A percentile compares a stretch with the other conserved stretches of the same genome.
Conservation (phyloP, 2,113 vertebrate genomes). For the Lutjanus erythropterus region DNA sequence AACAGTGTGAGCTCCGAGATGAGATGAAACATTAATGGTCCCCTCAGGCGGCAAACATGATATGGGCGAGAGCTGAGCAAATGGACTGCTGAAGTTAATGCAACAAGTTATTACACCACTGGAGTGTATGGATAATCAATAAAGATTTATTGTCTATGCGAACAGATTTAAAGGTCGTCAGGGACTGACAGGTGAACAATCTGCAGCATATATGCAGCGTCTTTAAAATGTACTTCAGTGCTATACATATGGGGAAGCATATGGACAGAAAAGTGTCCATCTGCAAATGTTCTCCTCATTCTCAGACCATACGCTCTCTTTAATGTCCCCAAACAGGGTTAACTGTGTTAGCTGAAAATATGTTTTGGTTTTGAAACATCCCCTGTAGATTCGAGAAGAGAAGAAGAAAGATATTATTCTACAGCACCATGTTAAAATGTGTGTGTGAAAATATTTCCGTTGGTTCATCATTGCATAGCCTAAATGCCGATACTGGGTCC, state of each 20-base stretch:
- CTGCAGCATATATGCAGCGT: not conserved
- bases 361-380: not conserved
- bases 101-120: constrained; percentile 8
- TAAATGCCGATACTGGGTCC: not conserved
- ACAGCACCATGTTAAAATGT: not conserved
- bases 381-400: not conserved
- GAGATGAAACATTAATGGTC: constrained; percentile 39
- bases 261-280: constrained; percentile 26
- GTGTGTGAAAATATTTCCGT: not conserved
- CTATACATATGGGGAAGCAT: constrained; percentile 2
- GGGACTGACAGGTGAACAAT: not conserved
- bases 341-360: not conserved
- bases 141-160: constrained; percentile 3
- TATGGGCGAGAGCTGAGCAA: not conserved
- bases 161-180: not conserved
- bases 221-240: not conserved
- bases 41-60: constrained; percentile 1
- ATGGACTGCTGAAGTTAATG: not conserved
- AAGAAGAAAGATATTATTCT: not conserved
- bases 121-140: constrained; percentile 11
- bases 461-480: not conserved
- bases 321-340: not conserved
- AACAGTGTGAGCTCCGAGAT: constrained; percentile 22
- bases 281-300: constrained; percentile 15
- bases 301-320: not conserved